A percentile compares a stretch with the other conserved stretches of the same genome.
phyloP scores from a whole-genome alignment of 2,113 vertebrate species.

The Eurypyga helias region DNA sequence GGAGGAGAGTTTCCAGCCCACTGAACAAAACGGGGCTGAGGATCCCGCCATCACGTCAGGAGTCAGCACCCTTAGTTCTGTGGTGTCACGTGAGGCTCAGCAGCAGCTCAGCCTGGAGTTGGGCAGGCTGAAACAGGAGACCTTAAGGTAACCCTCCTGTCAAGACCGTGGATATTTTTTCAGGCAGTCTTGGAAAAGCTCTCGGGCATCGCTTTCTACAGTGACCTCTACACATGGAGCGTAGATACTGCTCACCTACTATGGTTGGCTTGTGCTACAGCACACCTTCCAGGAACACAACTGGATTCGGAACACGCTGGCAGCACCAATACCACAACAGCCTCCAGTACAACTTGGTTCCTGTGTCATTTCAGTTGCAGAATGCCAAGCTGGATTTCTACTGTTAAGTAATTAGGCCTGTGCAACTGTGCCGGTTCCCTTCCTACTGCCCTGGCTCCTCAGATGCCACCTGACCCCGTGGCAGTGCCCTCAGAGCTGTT shows the following conservation, averaged over 20 bases:
- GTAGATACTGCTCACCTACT: background rate
- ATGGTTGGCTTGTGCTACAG: background rate
- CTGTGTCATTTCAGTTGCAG: background rate
- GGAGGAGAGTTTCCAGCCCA: constrained; percentile 74
- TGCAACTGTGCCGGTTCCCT: background rate
- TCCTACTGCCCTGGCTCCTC: background rate
- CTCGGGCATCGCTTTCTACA: rapidly evolving
- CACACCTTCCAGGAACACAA: background rate
- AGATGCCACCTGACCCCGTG: background rate
- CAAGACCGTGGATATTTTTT: background rate
- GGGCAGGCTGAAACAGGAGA: constrained; percentile 84
- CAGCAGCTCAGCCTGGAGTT: constrained; percentile 83
- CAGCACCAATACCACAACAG: background rate
- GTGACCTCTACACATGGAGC: rapidly evolving
- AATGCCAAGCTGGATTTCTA: background rate
- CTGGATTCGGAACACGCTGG: background rate
- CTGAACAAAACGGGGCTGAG: constrained; percentile 34
- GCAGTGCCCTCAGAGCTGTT: background rate
- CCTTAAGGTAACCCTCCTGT: constrained; percentile 78
- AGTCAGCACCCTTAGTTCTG: constrained; percentile 60
- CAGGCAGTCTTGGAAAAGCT: background rate
- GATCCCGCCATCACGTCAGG: constrained; percentile 33
- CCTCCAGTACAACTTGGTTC: background rate
- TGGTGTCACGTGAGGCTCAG: constrained; percentile 68
- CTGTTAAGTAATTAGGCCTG: background rate